A percentile compares a stretch with the other conserved stretches of the same genome.
Evolutionary conservation across 2,113 vertebrate species (phyloP).

Genomic region (Setophaga coronata): DNA sequence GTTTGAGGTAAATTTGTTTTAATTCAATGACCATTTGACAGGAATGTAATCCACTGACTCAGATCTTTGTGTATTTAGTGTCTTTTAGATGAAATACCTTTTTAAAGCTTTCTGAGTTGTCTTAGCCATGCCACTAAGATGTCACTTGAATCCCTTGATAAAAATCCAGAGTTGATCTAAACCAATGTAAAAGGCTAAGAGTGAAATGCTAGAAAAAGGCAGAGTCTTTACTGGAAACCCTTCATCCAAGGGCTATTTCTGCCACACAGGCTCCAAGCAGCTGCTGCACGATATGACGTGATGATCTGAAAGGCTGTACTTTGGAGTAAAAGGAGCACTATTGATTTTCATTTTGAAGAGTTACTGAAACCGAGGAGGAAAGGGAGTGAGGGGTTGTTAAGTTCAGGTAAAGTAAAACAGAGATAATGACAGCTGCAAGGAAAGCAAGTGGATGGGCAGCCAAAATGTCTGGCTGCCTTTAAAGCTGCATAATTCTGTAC

Average conservation of each 20-base stretch:
- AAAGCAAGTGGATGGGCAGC: slow-evolving; percentile 45
- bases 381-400: neutral
- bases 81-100: neutral
- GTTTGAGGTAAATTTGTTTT: neutral
- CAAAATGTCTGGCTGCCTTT: slow-evolving; percentile 46
- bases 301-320: neutral
- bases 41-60: neutral
- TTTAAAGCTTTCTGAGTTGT: neutral
- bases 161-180: neutral
- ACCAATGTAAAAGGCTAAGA: neutral
- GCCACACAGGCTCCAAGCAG: neutral
- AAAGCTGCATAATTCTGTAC: slow-evolving; percentile 64
- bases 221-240: slow-evolving; percentile 27
- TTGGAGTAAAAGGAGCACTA: neutral
- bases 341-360: slow-evolving; percentile 46
- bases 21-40: neutral
- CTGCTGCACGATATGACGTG: neutral
- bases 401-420: slow-evolving; percentile 70
- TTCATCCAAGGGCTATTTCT: neutral
- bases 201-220: neutral
- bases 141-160: neutral
- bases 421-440: slow-evolving; percentile 49
- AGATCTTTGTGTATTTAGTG: neutral
- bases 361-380: slow-evolving; percentile 21
- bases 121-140: neutral